Conservation (phyloP, 2,888 invertebrate genomes). For the Laothoe populi region DNA sequence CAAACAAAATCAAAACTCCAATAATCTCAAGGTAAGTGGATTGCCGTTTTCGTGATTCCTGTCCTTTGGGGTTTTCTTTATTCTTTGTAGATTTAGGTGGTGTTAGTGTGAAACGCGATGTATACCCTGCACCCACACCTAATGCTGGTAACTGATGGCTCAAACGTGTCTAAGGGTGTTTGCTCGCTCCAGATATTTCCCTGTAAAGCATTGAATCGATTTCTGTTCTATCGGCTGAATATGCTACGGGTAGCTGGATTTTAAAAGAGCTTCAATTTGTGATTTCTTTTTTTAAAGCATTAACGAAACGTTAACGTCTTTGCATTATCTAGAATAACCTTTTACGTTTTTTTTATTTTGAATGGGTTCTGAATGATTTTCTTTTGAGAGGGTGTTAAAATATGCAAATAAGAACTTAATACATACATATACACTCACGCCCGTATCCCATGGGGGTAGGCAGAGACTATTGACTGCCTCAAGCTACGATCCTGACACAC, state of each 20-base stretch:
- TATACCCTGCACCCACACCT: slow-evolving; percentile 41
- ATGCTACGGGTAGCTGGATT: slow-evolving; percentile 6
- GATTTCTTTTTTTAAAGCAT: background rate
- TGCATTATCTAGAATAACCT: background rate
- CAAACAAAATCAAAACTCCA: slow-evolving; percentile 26
- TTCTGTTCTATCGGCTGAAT: slow-evolving; percentile 1
- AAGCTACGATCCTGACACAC: too few species aligned
- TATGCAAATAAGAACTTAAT: too few species aligned
- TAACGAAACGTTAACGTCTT: background rate
- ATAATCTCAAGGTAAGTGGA: slow-evolving; percentile 34
- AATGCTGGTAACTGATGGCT: slow-evolving; percentile 49
- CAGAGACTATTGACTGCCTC: too few species aligned
- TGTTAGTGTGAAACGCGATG: slow-evolving; percentile 43
- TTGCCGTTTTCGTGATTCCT: slow-evolving; percentile 41
- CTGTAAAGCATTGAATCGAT: slow-evolving; percentile 17
- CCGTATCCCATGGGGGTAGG: too few species aligned
- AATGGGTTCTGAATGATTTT: too few species aligned
- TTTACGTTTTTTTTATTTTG: background rate
- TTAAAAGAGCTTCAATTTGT: background rate
- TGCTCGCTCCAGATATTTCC: slow-evolving; percentile 36
- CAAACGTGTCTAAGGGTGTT: slow-evolving; percentile 48
- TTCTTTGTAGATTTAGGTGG: slow-evolving; percentile 45
- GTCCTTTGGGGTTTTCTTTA: slow-evolving; percentile 36
- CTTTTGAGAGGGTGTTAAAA: too few species aligned
- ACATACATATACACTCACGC: too few species aligned